phyloP scores from a whole-genome alignment of 2,888 invertebrate genomes.

The Tribolium freemani region DNA sequence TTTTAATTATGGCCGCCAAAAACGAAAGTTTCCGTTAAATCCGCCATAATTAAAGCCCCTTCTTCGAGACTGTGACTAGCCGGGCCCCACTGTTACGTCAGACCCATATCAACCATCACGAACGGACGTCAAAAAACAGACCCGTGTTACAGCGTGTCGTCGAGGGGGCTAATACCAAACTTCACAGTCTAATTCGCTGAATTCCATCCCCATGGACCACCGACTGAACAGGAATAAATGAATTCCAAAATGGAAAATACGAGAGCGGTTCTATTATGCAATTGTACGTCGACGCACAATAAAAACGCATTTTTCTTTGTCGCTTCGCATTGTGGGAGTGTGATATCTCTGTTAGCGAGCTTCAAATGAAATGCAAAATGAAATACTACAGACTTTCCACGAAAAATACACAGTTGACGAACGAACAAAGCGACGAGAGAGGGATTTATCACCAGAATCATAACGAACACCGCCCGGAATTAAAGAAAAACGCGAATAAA shows the following conservation, averaged over 20 bases:
- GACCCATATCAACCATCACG: conserved; percentile 67
- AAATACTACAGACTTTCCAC: conserved; percentile 27
- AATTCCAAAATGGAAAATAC: conserved; percentile 65
- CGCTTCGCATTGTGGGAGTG: conserved; percentile 61
- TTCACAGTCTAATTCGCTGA: conserved; percentile 55
- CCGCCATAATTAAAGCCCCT: conserved; percentile 65
- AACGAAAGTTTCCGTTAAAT: conserved; percentile 28
- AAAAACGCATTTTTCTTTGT: conserved; percentile 65
- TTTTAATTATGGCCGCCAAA: conserved; percentile 12
- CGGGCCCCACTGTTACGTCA: conserved; percentile 61
- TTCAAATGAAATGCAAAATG: conserved; percentile 54
- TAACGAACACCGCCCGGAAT: no score
- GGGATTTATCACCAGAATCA: no score
- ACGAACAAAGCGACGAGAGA: conserved; percentile 51
- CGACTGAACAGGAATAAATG: conserved; percentile 63
- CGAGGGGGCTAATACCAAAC: conserved; percentile 2
- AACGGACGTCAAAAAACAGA: conserved; percentile 64
- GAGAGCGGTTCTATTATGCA: conserved; percentile 65
- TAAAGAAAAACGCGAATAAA: no score
- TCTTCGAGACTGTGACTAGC: conserved; percentile 57
- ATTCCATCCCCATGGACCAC: conserved; percentile 53
- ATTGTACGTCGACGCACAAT: conserved; percentile 66
- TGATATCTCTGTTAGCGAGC: conserved; percentile 63
- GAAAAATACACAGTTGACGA: conserved; percentile 18
- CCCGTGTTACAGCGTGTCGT: conserved; percentile 41